Evolutionary conservation across 2,888 invertebrate genomes (phyloP).

Genomic region (Byasa hedistus): DNA sequence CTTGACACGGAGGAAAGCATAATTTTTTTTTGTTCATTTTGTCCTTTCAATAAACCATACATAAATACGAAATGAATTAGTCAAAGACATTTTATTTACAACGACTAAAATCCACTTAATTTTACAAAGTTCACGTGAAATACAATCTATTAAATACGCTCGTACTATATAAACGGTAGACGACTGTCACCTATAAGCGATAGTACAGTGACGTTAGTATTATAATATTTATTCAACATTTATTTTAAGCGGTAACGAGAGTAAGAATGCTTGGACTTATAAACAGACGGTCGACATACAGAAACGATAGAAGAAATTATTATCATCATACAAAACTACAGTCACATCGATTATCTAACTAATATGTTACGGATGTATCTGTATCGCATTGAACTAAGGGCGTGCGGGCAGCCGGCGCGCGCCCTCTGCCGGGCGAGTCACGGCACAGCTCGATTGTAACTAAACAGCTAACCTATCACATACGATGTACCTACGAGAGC

Average conservation of each 20-base stretch:
- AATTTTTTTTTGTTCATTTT: constrained; percentile 34
- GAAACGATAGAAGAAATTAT: constrained; percentile 45
- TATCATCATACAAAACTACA: constrained; percentile 57
- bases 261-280: constrained; percentile 56
- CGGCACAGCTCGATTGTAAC: constrained; percentile 46
- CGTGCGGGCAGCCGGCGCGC: constrained; percentile 16
- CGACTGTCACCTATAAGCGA: constrained; percentile 67
- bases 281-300: constrained; percentile 50
- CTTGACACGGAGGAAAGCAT: constrained; percentile 55
- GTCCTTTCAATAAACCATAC: constrained; percentile 48
- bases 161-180: constrained; percentile 50
- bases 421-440: constrained; percentile 3
- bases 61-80: constrained; percentile 49
- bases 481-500: constrained; percentile 55
- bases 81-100: constrained; percentile 63
- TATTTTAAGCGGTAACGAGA: constrained; percentile 66
- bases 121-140: constrained; percentile 57
- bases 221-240: constrained; percentile 55
- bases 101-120: constrained; percentile 61
- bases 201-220: constrained; percentile 61
- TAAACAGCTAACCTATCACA: constrained; percentile 61
- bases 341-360: constrained; percentile 69
- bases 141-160: constrained; percentile 48
- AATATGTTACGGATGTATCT: constrained; percentile 53
- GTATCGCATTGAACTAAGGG: constrained; percentile 40